Conservation (phyloP, 1,140 invertebrate genomes). For the Eulimnadia texana region DNA sequence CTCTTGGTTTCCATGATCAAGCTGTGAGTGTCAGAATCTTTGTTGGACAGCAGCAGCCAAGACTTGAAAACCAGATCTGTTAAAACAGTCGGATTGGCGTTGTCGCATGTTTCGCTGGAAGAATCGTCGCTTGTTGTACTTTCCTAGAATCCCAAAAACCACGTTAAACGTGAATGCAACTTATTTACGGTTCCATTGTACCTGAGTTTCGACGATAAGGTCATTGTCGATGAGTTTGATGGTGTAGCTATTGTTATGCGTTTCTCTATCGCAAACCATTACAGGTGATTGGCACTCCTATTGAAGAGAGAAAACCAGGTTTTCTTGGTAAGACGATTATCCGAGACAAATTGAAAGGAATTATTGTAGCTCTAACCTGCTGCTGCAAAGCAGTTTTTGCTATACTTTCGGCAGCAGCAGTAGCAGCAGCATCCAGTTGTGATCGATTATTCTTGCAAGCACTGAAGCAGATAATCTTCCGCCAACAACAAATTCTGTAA, state of each 20-base stretch:
- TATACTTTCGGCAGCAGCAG: neutral
- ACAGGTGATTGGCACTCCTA: neutral
- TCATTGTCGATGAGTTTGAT: conserved; percentile 15
- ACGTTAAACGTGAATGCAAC: no score
- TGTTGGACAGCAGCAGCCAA: neutral
- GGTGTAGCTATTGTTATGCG: neutral
- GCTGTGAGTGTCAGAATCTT: neutral
- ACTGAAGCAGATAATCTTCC: neutral
- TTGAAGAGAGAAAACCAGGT: neutral
- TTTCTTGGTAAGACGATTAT: no score
- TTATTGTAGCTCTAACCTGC: neutral
- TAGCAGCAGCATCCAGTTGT: neutral
- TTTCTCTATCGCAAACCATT: neutral
- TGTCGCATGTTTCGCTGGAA: neutral
- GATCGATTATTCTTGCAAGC: neutral
- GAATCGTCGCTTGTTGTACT: neutral
- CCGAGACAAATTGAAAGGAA: no score
- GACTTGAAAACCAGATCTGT: neutral
- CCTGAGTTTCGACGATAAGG: conserved; percentile 14
- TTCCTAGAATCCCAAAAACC: neutral
- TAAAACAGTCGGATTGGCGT: neutral
- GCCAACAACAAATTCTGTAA: neutral
- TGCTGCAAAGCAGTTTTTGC: neutral
- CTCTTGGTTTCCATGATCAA: neutral
- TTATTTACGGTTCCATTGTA: no score